phyloP scores from a whole-genome alignment of 2,888 invertebrate species.

The Apotomis capreana region DNA sequence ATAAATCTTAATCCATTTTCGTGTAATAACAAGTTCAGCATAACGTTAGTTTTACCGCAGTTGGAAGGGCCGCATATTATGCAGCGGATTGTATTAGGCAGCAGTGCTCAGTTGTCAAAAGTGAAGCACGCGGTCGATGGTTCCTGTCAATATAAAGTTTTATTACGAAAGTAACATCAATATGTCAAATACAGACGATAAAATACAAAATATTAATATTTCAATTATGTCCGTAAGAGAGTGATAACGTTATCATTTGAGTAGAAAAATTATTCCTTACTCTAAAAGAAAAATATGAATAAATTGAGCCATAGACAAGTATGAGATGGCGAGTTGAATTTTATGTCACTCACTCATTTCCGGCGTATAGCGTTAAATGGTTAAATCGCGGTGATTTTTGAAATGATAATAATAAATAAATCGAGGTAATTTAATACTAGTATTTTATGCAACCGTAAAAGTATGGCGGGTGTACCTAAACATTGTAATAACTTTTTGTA shows the following conservation, averaged over 20 bases:
- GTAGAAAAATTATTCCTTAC: background rate
- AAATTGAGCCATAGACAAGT: background rate
- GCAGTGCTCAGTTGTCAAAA: slow-evolving; percentile 29
- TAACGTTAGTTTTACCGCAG: no score
- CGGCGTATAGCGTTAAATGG: background rate
- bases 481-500: no score
- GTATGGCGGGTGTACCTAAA: no score
- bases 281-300: no score
- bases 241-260: background rate
- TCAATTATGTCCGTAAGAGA: no score
- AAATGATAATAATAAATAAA: no score
- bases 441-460: no score
- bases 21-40: no score
- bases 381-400: slow-evolving; percentile 1
- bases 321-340: background rate
- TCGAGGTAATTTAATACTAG: no score
- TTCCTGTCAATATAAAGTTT: slow-evolving; percentile 18
- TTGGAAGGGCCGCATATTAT: no score
- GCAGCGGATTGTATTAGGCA: no score
- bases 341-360: background rate
- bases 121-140: slow-evolving; percentile 24
- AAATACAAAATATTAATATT: background rate
- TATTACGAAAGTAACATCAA: background rate
- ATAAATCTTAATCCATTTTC: no score
- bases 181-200: background rate